These are phyloP conservation scores for Parauchenoglanis ngamensis DNA, from an alignment of 2,797 vertebrate genomes.

Conservation along the genomic window DNA sequence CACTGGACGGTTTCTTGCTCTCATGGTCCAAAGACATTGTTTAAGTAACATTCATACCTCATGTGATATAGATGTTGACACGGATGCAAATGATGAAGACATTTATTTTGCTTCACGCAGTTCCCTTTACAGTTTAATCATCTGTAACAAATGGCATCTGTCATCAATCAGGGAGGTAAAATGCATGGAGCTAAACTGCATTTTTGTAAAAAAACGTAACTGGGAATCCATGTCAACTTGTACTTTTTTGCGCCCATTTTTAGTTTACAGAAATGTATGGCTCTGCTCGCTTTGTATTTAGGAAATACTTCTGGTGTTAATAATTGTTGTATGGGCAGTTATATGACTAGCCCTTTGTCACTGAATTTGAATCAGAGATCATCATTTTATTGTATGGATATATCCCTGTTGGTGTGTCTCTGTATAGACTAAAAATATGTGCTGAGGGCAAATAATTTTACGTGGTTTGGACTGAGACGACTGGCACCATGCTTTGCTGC, in stretches of 20 bases:
- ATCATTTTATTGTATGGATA: background rate
- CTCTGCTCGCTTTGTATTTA: background rate
- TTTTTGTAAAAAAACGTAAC: background rate
- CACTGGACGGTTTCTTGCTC: constrained; percentile 25
- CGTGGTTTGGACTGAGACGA: constrained; percentile 41
- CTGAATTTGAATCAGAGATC: background rate
- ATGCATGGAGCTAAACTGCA: constrained; percentile 82
- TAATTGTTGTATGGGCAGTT: background rate
- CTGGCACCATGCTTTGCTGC: constrained; percentile 60
- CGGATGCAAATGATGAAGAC: constrained; percentile 54
- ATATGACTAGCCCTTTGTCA: background rate
- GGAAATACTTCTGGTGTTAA: background rate
- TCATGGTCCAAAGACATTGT: constrained; percentile 56
- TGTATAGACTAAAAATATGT: constrained; percentile 2
- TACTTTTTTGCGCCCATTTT: background rate
- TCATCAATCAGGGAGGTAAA: constrained; percentile 91
- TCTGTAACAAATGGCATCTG: constrained; percentile 87
- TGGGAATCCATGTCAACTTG: background rate
- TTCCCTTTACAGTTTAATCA: constrained; percentile 65
- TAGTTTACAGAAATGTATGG: background rate
- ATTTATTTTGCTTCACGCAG: constrained; percentile 63
- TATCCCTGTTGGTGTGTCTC: background rate
- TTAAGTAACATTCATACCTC: constrained; percentile 56
- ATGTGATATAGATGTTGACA: constrained; percentile 56
- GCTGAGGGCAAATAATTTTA: constrained; percentile 5